Conservation (phyloP, 2,113 vertebrate species). For the Mohoua ochrocephala region DNA sequence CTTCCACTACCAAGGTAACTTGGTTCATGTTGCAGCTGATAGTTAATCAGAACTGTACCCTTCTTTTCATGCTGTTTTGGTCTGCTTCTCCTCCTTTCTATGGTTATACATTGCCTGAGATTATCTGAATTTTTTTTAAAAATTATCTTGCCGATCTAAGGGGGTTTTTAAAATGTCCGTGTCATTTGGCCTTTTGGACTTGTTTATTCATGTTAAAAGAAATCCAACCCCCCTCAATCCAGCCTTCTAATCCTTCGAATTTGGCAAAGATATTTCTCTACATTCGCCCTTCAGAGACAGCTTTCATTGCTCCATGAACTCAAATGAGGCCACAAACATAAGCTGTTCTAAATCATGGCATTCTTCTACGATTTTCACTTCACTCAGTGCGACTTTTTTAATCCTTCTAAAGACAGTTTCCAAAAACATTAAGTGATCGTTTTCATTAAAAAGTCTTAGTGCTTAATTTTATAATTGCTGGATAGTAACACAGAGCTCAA, state of each 20-base stretch:
- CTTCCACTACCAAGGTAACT: not conserved
- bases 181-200: not conserved
- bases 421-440: not conserved
- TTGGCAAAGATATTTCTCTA: not conserved
- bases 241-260: not conserved
- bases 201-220: not conserved
- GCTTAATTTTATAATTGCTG: not conserved
- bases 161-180: accelerated
- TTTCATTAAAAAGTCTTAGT: not conserved
- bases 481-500: not conserved
- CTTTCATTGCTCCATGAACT: not conserved
- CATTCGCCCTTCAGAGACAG: not conserved
- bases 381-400: not conserved
- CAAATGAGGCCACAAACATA: not conserved
- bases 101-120: not conserved
- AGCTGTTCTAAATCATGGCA: not conserved
- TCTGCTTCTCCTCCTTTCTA: not conserved
- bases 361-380: not conserved
- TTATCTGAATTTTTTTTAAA: not conserved
- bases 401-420: not conserved
- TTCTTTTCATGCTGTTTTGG: not conserved
- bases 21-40: not conserved
- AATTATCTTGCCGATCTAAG: not conserved
- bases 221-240: not conserved
- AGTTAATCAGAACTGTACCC: not conserved